Evolutionary conservation across 2,888 invertebrate species (phyloP), one percentile per base, ranked within the genome.

Genomic region (Xanthorhoe spadicearia): DNA sequence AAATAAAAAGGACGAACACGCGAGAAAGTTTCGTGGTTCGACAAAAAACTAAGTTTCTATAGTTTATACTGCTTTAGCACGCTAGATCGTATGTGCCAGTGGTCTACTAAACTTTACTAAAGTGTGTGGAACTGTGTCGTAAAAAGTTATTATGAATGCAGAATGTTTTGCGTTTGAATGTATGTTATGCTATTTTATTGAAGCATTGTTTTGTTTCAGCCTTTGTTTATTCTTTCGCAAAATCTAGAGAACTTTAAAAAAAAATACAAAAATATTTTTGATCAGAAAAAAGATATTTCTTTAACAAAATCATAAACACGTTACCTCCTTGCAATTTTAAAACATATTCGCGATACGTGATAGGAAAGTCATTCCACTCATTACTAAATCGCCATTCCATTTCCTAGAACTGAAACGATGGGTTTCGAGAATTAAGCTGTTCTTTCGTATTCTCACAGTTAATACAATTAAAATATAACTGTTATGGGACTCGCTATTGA

Each of bases 31-130:
- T 17, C 48, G 38, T 59, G 43, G 64, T 65, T 69, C 53, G 49
- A 53, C 54, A 38, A 66, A 67, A 65, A 59, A 71, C 50, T 59
- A 67, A 61, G 57, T 68, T 61, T 61, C 0, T 43, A 57, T 68
- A 58, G 50, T 61, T 68, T 64, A 68, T 61, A 61, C 61, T 19
- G 53, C 18, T 50, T 53, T 38, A 49, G 35, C 68, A 68, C 68
- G 68, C 68, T 49, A 67, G 32, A 13, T 35, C 38, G 23, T 43
- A 38, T 60, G n/a, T 17, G 43, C 17, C 4, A 23, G 53, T 61
- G 58, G 38, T 43, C 23, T 38, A n/a, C 35, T 56, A 32, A 19
- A 38, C 28, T 43, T 17, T 38, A n/a, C 35, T 56, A 32, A 19
- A 38, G 13, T 57, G 49, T 35, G 49, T 28, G 38, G 38, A 43